These are phyloP conservation scores for Melanerpes formicivorus DNA, from an alignment of 2,113 vertebrate species.

Conservation along the genomic window DNA sequence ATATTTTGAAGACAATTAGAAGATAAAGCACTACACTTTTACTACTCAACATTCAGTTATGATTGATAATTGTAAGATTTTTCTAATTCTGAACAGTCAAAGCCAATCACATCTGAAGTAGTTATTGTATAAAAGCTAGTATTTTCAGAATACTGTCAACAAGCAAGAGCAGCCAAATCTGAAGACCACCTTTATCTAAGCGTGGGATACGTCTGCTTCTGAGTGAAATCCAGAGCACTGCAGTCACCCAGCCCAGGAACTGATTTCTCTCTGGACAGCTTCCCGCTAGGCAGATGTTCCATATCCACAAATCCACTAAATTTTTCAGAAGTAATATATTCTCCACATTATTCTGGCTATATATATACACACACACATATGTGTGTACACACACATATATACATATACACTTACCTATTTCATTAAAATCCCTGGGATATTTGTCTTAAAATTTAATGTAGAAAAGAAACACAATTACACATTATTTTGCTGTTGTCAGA, in stretches of 20 bases:
- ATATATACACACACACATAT: too few relatives aligned
- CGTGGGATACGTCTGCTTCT: background rate
- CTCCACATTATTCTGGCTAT: background rate
- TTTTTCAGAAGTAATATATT: background rate
- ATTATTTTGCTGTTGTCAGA: fast-evolving
- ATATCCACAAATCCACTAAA: background rate
- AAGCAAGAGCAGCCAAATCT: background rate
- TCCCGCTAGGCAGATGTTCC: background rate
- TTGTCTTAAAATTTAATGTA: background rate
- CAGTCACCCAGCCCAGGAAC: background rate
- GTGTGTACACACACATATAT: too few relatives aligned
- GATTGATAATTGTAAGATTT: background rate
- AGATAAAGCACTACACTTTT: constrained; percentile 11
- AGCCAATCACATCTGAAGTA: background rate
- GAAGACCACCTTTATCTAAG: background rate
- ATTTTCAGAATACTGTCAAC: background rate
- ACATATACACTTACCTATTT: background rate
- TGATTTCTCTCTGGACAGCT: background rate
- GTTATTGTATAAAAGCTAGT: background rate
- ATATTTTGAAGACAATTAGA: constrained; percentile 60
- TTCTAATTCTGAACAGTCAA: background rate
- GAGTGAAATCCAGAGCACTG: background rate
- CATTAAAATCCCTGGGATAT: background rate
- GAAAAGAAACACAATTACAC: background rate
- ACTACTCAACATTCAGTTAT: constrained; percentile 5